These are phyloP conservation scores for Lepus timidus DNA, from an alignment of 2,113 vertebrate genomes.

Conservation along the genomic window DNA sequence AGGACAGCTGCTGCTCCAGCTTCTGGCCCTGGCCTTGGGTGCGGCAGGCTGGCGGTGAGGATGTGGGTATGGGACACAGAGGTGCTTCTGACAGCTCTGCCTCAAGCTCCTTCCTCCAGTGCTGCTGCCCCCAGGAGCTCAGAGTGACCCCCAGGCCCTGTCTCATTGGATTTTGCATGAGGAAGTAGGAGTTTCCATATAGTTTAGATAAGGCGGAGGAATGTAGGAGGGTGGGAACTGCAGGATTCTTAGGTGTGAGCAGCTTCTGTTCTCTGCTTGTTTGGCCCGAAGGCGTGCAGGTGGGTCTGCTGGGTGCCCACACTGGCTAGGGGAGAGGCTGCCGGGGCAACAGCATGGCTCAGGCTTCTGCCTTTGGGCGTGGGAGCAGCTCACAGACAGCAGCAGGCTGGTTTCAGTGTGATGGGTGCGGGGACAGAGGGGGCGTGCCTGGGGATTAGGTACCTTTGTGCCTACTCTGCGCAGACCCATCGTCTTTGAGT, in stretches of 20 bases:
- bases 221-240: background rate
- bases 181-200: background rate
- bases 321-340: background rate
- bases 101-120: background rate
- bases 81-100: background rate
- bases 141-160: background rate
- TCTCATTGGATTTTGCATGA: background rate
- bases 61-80: fast-evolving
- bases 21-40: background rate
- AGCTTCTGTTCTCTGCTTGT: background rate
- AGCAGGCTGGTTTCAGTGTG: background rate
- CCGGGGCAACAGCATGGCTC: background rate
- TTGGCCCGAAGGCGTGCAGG: background rate
- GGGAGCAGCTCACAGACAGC: background rate
- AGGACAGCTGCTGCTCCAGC: background rate
- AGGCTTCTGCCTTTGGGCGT: background rate
- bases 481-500: background rate
- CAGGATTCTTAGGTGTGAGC: background rate
- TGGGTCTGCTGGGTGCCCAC: background rate
- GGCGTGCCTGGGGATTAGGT: background rate
- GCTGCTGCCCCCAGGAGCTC: background rate
- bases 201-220: background rate
- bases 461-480: background rate
- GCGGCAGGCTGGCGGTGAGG: background rate
- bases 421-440: background rate